phyloP scores from a whole-genome alignment of 2,888 invertebrate genomes.

The Hirudinaria manillensis region DNA sequence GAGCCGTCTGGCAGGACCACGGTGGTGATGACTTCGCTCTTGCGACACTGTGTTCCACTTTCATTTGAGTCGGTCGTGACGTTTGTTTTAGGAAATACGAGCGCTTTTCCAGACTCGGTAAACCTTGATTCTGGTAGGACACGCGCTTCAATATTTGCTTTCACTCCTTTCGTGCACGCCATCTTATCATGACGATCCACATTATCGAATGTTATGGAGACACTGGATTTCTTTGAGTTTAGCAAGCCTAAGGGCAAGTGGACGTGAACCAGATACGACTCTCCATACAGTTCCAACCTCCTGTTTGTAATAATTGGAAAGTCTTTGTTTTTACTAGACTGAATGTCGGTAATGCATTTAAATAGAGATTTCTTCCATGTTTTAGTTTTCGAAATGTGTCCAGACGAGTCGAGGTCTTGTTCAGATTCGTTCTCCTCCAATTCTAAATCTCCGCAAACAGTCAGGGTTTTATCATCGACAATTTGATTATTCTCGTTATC shows the following conservation, averaged over 20 bases:
- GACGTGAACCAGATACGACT: neutral
- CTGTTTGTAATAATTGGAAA: neutral
- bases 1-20: conserved; percentile 6
- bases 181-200: neutral
- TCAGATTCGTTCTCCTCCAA: neutral
- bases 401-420: neutral
- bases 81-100: neutral
- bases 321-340: neutral
- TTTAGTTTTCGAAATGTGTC: conserved; percentile 2
- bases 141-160: too few species aligned
- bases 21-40: neutral
- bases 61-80: neutral
- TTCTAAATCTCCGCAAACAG: neutral
- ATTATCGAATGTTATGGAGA: neutral
- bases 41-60: neutral
- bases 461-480: neutral
- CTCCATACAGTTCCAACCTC: neutral
- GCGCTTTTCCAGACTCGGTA: neutral
- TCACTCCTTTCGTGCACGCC: neutral
- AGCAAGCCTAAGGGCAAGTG: neutral
- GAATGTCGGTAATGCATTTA: neutral
- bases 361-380: conserved; percentile 13
- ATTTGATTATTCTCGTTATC: neutral
- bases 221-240: neutral
- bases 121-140: neutral